A percentile compares a stretch with the other conserved stretches of the same genome.
These are phyloP conservation scores for Daubentonia madagascariensis DNA, from an alignment of 2,113 vertebrate genomes.

Conservation along the genomic window DNA sequence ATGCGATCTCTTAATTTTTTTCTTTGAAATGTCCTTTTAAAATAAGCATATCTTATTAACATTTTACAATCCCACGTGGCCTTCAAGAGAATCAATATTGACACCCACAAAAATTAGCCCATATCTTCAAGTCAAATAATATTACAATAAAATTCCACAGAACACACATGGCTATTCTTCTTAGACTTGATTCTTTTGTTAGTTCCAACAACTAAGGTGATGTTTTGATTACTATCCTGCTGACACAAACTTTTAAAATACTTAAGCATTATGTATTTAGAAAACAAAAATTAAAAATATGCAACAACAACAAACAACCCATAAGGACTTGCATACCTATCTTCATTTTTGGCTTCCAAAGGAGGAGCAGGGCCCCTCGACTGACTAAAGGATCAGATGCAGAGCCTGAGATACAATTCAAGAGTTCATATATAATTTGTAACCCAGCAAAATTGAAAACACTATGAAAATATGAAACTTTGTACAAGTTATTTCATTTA, in stretches of 20 bases:
- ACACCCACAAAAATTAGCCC: not conserved
- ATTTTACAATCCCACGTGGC: not conserved
- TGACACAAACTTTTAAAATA: slow-evolving; percentile 1
- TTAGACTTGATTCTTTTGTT: not conserved
- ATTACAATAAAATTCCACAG: not conserved
- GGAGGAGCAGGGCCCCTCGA: slow-evolving; percentile 92
- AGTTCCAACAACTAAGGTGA: not conserved
- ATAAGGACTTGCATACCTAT: slow-evolving; percentile 87
- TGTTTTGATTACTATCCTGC: not conserved
- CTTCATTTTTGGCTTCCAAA: slow-evolving; percentile 92
- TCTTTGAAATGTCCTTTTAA: not conserved
- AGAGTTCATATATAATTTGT: not conserved
- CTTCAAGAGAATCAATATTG: slow-evolving; percentile 2
- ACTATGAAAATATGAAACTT: not conserved
- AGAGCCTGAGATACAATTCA: slow-evolving; percentile 85
- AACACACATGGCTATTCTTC: not conserved
- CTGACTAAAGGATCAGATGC: slow-evolving; percentile 93
- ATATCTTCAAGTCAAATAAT: not conserved
- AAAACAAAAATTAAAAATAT: not conserved
- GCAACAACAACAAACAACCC: slow-evolving; percentile 9
- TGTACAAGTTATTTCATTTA: not conserved
- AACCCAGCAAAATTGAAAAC: not conserved
- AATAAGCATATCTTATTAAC: not conserved
- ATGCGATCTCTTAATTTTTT: not conserved
- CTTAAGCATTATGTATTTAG: not conserved